These are phyloP conservation scores for Elephas maximus DNA, from an alignment of 2,113 vertebrate species.

Conservation along the genomic window DNA sequence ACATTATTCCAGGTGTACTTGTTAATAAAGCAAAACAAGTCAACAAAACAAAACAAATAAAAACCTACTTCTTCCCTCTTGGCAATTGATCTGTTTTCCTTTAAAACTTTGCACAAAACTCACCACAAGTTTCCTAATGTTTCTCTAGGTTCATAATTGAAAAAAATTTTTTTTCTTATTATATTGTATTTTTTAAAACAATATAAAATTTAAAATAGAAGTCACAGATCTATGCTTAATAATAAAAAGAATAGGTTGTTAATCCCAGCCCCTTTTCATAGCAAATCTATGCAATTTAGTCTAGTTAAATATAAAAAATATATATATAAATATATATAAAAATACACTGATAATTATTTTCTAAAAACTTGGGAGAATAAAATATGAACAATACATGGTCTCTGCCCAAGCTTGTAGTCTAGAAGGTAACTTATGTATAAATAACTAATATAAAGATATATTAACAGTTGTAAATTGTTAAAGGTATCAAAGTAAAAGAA, in stretches of 20 bases:
- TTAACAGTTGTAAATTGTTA: neutral
- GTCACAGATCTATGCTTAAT: neutral
- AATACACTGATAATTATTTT: neutral
- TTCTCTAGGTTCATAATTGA: neutral
- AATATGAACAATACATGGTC: neutral
- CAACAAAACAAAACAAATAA: neutral
- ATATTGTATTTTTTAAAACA: neutral
- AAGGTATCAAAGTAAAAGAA: neutral
- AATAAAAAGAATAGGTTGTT: neutral
- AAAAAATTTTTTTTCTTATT: neutral
- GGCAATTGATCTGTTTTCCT: neutral
- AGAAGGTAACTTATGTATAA: neutral
- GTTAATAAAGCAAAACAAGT: constrained; percentile 15
- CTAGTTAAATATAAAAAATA: neutral
- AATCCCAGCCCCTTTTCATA: neutral
- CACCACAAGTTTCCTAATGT: neutral
- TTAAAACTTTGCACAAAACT: neutral
- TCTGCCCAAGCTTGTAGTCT: neutral
- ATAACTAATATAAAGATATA: neutral
- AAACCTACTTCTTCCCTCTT: neutral
- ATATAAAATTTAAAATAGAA: neutral
- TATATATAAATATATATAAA: too few species aligned
- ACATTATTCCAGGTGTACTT: neutral
- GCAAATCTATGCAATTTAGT: neutral
- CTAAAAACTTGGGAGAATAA: neutral